Evolutionary conservation across 2,797 vertebrate genomes (phyloP).

Genomic region (Sebastes oblongus): DNA sequence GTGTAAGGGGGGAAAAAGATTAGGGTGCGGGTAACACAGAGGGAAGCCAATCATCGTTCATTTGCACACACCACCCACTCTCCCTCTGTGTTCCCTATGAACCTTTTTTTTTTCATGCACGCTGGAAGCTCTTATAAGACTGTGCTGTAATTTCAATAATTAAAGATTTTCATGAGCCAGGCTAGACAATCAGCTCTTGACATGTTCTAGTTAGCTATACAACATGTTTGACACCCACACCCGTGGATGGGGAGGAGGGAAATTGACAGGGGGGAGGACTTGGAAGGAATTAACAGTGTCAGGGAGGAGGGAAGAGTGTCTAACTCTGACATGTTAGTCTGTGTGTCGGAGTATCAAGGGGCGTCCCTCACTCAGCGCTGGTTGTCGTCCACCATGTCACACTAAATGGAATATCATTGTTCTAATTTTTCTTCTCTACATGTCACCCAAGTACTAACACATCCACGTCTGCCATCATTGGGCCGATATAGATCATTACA

Average conservation of each 20-base stretch:
- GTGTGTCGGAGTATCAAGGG: slow-evolving; percentile 13
- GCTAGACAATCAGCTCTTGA: slow-evolving; percentile 21
- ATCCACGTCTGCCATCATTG: neutral
- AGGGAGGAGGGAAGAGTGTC: slow-evolving; percentile 32
- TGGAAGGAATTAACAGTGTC: slow-evolving; percentile 36
- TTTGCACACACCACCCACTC: neutral
- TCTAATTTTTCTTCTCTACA: slow-evolving; percentile 14
- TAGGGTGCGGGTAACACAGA: neutral
- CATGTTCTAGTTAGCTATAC: slow-evolving; percentile 21
- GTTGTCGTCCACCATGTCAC: slow-evolving; percentile 14
- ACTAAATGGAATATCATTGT: slow-evolving; percentile 31
- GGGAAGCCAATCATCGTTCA: neutral
- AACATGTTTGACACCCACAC: slow-evolving; percentile 30
- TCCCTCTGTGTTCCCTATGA: neutral
- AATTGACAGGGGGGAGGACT: slow-evolving; percentile 29
- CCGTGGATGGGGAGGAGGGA: slow-evolving; percentile 15
- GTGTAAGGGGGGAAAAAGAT: neutral
- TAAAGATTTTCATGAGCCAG: neutral
- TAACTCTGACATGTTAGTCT: slow-evolving; percentile 13
- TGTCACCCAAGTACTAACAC: neutral
- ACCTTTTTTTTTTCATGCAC: no score
- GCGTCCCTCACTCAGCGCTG: neutral
- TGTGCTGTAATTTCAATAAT: slow-evolving; percentile 6
- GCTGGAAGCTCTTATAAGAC: neutral
- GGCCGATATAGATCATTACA: neutral